Percentiles rank a stretch among this genome's conserved stretches.
Conservation (phyloP, 2,888 invertebrate species). For the Dasysyrphus albostriatus region DNA sequence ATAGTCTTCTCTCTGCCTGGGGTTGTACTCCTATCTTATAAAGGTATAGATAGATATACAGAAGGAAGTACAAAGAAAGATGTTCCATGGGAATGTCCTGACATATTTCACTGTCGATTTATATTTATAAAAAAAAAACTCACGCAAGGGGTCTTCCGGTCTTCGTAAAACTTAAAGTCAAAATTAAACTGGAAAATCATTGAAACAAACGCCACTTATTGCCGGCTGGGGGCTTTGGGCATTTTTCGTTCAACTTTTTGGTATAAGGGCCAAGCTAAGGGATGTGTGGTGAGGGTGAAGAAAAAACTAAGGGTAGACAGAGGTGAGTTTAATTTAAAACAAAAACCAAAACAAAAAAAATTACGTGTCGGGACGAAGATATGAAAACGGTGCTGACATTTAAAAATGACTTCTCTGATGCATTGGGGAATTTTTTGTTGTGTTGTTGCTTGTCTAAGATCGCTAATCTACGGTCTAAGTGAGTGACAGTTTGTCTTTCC, state of each 20-base stretch:
- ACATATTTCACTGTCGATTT: slow-evolving; percentile 65
- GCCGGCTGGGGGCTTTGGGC: slow-evolving; percentile 29
- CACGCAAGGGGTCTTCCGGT: slow-evolving; percentile 26
- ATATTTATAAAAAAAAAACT: neutral
- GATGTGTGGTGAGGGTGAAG: neutral
- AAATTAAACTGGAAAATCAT: slow-evolving; percentile 62
- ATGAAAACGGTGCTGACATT: slow-evolving; percentile 62
- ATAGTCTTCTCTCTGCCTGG: slow-evolving; percentile 43
- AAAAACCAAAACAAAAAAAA: slow-evolving; percentile 20
- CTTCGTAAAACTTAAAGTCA: slow-evolving; percentile 44
- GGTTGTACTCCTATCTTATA: slow-evolving; percentile 48
- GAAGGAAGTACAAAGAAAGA: slow-evolving; percentile 59
- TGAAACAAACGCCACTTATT: slow-evolving; percentile 67
- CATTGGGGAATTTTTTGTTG: slow-evolving; percentile 30
- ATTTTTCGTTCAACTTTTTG: slow-evolving; percentile 47
- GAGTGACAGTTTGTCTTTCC: slow-evolving; percentile 64
- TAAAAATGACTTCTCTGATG: slow-evolving; percentile 65
- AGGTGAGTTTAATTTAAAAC: slow-evolving; percentile 17
- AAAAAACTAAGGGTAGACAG: slow-evolving; percentile 36
- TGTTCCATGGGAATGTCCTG: slow-evolving; percentile 54
- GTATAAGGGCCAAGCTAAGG: neutral
- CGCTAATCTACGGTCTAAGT: slow-evolving; percentile 63
- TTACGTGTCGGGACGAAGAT: slow-evolving; percentile 3
- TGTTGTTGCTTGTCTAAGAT: slow-evolving; percentile 27
- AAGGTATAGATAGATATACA: neutral